These are phyloP conservation scores for Ivindomyrus marchei DNA, from an alignment of 2,113 vertebrate species.

Conservation along the genomic window DNA sequence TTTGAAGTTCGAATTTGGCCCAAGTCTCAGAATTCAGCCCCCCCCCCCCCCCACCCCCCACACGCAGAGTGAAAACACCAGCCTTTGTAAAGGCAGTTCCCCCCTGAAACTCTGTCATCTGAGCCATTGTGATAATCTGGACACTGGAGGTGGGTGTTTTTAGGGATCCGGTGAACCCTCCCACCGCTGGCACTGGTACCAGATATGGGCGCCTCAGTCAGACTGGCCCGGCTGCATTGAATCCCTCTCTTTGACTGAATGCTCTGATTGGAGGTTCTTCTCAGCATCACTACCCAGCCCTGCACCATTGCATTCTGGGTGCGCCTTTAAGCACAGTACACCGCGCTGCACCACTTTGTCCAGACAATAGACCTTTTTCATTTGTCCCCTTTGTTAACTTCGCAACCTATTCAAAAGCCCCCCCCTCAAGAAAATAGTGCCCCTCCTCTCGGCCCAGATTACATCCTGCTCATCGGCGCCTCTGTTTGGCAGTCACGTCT, in stretches of 20 bases:
- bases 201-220: not conserved
- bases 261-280: not conserved
- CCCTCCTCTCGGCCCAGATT: not conserved
- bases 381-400: slow-evolving; percentile 8
- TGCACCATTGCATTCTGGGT: not conserved
- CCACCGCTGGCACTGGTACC: not conserved
- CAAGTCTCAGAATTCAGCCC: not conserved
- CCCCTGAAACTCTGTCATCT: not conserved
- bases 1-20: slow-evolving; percentile 8
- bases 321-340: not conserved
- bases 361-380: not conserved
- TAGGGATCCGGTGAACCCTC: not conserved
- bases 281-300: not conserved
- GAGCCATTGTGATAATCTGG: not conserved
- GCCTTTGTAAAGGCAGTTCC: not conserved
- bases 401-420: slow-evolving; percentile 9
- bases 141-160: not conserved
- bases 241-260: not conserved
- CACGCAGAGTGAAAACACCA: not conserved
- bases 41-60: not conserved
- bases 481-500: not conserved
- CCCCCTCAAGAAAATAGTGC: not conserved
- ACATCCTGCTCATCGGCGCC: not conserved
- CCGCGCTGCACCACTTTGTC: not conserved
- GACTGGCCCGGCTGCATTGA: not conserved